Base-by-base conservation (phyloP, 2,797 vertebrate species). In the Myotis vivesi region DNA sequence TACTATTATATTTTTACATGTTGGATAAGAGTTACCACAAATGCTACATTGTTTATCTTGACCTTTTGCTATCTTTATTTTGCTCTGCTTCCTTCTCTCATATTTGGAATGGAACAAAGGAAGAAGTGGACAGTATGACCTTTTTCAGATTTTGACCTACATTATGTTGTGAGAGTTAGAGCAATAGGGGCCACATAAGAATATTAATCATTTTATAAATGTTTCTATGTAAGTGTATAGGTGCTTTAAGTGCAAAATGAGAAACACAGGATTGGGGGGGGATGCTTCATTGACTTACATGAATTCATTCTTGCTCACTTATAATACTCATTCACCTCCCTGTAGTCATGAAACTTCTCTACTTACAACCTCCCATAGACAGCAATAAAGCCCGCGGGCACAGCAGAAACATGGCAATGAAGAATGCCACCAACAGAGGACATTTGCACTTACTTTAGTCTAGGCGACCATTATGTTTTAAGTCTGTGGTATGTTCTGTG, bases 281-380 rank as follows among this genome's bases (percentile, higher is more conserved):
- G 25, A 25, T 10, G 23, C 16, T 73, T 30, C 33, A 64, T 53
- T 84, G 87, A 97, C 41, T 87, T 57, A 68, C 6, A 16, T 44
- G 25, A 87, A 57, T 84, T 95, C 76, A 89, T 77, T 81, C 44
- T 90, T 91, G 7, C 36, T 86, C 81, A 86, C 13, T 41, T 94
- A 82, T 0, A 86, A 46, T 62, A 57, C 11, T 87, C 75, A 20
- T 80, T 89, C 15, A 46, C 66, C 51, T 93, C 20, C 33, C 41
- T 72, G 4, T 46, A 71, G 49, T 76, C 81, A 22, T 95, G 49
- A 89, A 87, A 89, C 46, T 69, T 87, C 44, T 66, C 41, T 87
- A 72, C 38, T 57, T 77, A 57, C n/a, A 64, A 51, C 33, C 16
- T 92, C n/a, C 49, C 49, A 15, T 17, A 81, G 79, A 62, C 13